These are phyloP conservation scores for Tetrax tetrax DNA, from an alignment of 2,113 vertebrate genomes.

Conservation along the genomic window DNA sequence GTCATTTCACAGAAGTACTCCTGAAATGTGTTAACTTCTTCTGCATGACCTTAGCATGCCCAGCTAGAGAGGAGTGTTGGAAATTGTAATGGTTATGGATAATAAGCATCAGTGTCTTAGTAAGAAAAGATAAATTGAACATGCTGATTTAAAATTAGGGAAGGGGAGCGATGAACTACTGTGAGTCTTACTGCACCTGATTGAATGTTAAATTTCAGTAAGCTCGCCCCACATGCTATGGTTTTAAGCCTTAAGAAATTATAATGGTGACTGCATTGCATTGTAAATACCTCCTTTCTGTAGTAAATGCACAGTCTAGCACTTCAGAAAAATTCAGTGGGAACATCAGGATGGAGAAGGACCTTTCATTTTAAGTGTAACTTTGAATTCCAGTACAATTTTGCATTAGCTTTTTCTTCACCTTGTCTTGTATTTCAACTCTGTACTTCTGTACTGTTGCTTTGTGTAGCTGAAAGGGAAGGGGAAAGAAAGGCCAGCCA, in stretches of 20 bases:
- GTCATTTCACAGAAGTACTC: neutral
- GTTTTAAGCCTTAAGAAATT: neutral
- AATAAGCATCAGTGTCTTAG: neutral
- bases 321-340: neutral
- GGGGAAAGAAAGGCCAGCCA: neutral
- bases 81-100: neutral
- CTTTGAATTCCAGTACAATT: neutral
- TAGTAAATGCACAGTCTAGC: neutral
- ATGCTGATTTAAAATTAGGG: neutral
- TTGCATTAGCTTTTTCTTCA: neutral
- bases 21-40: slow-evolving; percentile 1
- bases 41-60: neutral
- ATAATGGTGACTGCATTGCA: neutral
- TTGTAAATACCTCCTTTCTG: neutral
- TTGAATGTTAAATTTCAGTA: neutral
- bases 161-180: neutral
- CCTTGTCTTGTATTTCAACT: neutral
- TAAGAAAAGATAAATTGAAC: neutral
- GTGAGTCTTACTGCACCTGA: neutral
- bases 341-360: neutral
- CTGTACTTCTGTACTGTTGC: neutral
- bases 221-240: neutral
- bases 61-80: neutral
- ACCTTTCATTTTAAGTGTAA: neutral
- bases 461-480: neutral